A percentile compares a stretch with the other conserved stretches of the same genome.
phyloP scores from a whole-genome alignment of 2,113 vertebrate species.

The Hipposideros armiger region DNA sequence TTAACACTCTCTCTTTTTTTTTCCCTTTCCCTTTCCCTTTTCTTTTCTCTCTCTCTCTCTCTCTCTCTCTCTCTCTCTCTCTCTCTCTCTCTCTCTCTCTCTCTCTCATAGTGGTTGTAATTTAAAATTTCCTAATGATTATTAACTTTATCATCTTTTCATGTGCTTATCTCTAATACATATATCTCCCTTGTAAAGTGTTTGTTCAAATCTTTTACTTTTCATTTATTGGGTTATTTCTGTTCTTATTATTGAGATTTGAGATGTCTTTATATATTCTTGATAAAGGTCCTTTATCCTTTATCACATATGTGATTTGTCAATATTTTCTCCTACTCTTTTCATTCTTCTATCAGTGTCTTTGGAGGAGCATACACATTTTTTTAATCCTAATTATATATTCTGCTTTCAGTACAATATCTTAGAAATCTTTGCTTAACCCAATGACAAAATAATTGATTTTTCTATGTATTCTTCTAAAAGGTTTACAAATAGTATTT shows the following conservation, averaged over 20 bases:
- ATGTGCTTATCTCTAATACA: not conserved
- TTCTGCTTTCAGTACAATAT: not conserved
- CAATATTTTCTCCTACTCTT: not conserved
- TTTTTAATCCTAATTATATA: not conserved
- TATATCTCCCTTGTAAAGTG: not conserved
- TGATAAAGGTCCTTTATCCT: not conserved
- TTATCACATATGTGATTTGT: not conserved
- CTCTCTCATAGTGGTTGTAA: not conserved
- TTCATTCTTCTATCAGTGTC: not conserved
- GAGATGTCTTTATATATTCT: not conserved
- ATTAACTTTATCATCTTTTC: not conserved
- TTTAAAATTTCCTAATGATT: not conserved
- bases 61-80: not conserved
- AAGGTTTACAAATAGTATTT: not conserved
- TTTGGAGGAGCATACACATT: not conserved
- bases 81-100: not conserved
- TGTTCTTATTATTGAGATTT: constrained; percentile 14
- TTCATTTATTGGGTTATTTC: not conserved
- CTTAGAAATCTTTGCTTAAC: not conserved
- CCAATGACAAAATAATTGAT: not conserved
- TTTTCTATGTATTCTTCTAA: not conserved
- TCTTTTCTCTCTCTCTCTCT: not conserved
- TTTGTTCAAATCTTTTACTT: not conserved
- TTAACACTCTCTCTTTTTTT: not conserved
- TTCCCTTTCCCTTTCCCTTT: too few relatives aligned